These are phyloP conservation scores for Pavo muticus DNA, from an alignment of 2,113 vertebrate species.

Conservation along the genomic window DNA sequence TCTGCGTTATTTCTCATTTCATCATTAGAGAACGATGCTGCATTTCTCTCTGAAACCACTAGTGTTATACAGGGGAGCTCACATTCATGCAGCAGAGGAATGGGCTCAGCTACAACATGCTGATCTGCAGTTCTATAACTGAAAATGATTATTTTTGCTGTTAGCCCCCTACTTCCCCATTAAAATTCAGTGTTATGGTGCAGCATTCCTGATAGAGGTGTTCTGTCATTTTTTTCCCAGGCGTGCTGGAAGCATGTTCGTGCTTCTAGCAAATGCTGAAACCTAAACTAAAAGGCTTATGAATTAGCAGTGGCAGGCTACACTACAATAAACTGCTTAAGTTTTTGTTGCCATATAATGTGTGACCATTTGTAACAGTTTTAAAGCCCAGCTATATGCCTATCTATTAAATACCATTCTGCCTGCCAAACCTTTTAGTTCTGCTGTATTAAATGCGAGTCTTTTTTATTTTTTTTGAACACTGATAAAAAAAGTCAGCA, in stretches of 20 bases:
- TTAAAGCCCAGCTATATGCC: slow-evolving; percentile 37
- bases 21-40: background rate
- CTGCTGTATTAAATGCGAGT: background rate
- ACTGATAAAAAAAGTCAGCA: slow-evolving; percentile 5
- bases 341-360: background rate
- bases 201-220: background rate
- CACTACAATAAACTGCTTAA: background rate
- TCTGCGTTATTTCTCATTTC: background rate
- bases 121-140: fast-evolving
- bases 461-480: background rate
- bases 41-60: background rate
- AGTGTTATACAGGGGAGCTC: background rate
- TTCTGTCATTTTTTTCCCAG: slow-evolving; percentile 34
- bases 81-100: background rate
- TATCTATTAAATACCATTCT: background rate
- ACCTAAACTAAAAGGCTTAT: background rate
- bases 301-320: background rate
- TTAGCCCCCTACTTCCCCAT: background rate
- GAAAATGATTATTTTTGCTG: slow-evolving; percentile 44
- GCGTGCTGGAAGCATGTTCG: background rate
- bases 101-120: background rate
- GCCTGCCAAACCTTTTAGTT: slow-evolving; percentile 51
- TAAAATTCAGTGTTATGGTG: slow-evolving; percentile 25
- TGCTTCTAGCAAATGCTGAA: background rate
- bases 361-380: slow-evolving; percentile 25